Base-by-base conservation (phyloP, 53 echinoderm and acorn worm species). In the Stichopus horrens region DNA sequence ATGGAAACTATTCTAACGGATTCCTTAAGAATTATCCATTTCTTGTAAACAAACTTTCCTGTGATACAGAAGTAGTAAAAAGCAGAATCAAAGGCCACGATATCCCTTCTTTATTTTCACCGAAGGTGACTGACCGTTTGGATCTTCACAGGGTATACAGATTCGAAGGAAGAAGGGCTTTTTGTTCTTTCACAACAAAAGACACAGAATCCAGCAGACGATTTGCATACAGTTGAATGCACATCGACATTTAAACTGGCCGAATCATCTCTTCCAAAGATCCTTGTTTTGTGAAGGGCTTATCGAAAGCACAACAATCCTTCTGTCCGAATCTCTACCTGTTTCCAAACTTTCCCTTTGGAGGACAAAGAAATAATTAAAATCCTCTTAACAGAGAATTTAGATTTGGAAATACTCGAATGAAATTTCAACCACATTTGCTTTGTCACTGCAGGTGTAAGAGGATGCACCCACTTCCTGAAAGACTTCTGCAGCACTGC, bases 301-400 rank as follows among this genome's bases (percentile, higher is more conserved):
- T 51, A 79, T n/a, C 9, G 56, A 18, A 9, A 53, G 52, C 51
- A 52, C 9, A 79, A 51, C 19, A 79, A 75, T 19, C 63, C 79
- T 19, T 53, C 79, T 79, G 79, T 79, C 79, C 79, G 51, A 19
- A 19, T 75, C 53, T 53, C 54, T 18, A 10, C 53, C 20, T 79
- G 79, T 79, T 79, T 79, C 54, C 79, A 79, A 79, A 79, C 79
- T 79, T 54, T 79, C 53, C 79, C 79, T 5, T n/a, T 52, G 53
- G 54, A 79, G 9, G n/a, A 79, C 79, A 79, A 79, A 79, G 55
- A 55, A 79, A 79, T 79, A 79, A 79, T 79, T 79, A 79, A 79
- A 79, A 79, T 79, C 79, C 79, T 55, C 16, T 54, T 79, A 63
- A 16, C 7, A 63, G 16, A 63, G 63, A 63, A 63, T 63, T 63